Percentiles rank a stretch among this genome's conserved stretches.
phyloP scores from a whole-genome alignment of 2,113 vertebrate species.

The Brachyhypopomus occidentalis region DNA sequence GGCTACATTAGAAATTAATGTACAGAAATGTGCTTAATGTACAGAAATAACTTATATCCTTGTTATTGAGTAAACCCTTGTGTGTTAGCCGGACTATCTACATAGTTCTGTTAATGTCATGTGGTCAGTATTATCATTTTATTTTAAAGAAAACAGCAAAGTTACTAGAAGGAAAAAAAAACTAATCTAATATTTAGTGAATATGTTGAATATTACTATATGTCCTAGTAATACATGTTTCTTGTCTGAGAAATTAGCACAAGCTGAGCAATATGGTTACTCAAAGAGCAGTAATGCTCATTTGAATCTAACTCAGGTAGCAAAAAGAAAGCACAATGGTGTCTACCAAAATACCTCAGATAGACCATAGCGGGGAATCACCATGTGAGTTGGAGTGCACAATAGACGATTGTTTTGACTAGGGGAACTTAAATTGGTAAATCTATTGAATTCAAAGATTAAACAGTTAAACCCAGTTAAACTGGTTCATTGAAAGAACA shows the following conservation, averaged over 20 bases:
- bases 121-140: constrained; percentile 14
- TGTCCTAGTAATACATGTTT: constrained; percentile 2
- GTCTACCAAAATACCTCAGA: constrained; percentile 22
- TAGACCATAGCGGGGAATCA: neutral
- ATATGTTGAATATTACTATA: constrained; percentile 2
- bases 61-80: neutral
- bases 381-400: neutral
- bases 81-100: constrained; percentile 44
- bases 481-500: too few species aligned
- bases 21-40: neutral
- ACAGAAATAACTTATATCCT: neutral
- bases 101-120: constrained; percentile 11
- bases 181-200: neutral
- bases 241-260: neutral
- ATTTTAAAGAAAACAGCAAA: neutral
- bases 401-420: too few species aligned
- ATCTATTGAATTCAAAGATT: too few species aligned
- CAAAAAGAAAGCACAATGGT: constrained; percentile 19
- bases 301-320: constrained; percentile 13
- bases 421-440: too few species aligned
- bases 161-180: neutral
- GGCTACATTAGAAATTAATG: constrained; percentile 17
- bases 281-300: neutral
- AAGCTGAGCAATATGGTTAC: neutral
- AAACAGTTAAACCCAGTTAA: too few species aligned